phyloP scores from a whole-genome alignment of 2,113 vertebrate species.

The Irena cyanogastra region DNA sequence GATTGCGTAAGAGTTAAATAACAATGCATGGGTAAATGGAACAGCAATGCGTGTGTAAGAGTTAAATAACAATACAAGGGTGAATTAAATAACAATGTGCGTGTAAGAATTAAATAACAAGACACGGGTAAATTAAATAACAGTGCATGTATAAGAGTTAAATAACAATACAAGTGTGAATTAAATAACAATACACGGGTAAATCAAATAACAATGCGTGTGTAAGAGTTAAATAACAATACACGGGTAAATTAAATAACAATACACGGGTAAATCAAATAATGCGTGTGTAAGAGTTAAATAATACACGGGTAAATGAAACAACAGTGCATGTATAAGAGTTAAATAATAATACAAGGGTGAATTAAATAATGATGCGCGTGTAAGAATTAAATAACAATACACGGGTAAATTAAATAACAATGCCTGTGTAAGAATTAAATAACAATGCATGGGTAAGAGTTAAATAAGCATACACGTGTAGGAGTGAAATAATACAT shows the following conservation, averaged over 20 bases:
- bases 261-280: not conserved
- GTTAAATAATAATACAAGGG: not conserved
- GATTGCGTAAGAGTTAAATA: not conserved
- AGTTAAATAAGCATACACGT: not conserved
- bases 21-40: not conserved
- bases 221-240: not conserved
- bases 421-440: rapidly evolving
- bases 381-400: not conserved
- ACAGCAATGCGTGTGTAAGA: not conserved
- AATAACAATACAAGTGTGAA: not conserved
- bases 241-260: too few species aligned
- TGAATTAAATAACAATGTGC: not conserved
- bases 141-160: not conserved
- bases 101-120: not conserved
- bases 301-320: not conserved
- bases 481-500: not conserved
- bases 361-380: not conserved
- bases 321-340: not conserved
- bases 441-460: not conserved
- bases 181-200: not conserved
- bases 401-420: not conserved
- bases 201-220: not conserved
- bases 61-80: not conserved
- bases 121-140: not conserved
- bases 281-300: not conserved